Evolutionary conservation across 2,113 vertebrate species (phyloP).

Genomic region (Euleptes europaea): DNA sequence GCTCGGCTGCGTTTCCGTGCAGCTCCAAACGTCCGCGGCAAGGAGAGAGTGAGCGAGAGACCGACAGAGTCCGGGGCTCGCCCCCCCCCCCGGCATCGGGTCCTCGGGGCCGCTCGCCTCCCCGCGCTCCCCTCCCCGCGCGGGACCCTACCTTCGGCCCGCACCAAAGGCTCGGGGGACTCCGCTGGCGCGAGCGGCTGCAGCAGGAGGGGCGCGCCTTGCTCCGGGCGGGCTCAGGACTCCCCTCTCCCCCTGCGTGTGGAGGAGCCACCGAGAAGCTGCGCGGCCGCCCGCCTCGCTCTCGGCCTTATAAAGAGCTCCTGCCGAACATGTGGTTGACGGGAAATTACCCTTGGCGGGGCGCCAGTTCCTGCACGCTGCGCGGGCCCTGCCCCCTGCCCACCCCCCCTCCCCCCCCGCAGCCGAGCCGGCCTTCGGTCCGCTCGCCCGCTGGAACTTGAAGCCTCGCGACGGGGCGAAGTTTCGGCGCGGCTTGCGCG

Average conservation of each 20-base stretch:
- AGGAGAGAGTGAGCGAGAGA: not conserved
- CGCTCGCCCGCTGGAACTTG: not conserved
- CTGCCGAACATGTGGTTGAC: slow-evolving; percentile 73
- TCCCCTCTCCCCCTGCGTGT: slow-evolving; percentile 2
- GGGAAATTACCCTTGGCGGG: slow-evolving; percentile 73
- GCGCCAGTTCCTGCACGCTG: slow-evolving; percentile 50
- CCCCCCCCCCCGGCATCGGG: not conserved
- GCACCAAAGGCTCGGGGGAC: not conserved
- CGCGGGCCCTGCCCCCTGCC: too few species aligned
- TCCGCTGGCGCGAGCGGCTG: slow-evolving; percentile 11
- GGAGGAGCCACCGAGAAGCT: not conserved
- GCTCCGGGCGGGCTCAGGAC: too few species aligned
- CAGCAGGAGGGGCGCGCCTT: slow-evolving; percentile 39
- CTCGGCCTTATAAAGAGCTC: slow-evolving; percentile 64
- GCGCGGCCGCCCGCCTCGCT: slow-evolving; percentile 31
- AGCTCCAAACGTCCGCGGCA: not conserved
- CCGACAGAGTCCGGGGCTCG: too few species aligned
- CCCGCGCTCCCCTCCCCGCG: not conserved
- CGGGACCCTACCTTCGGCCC: slow-evolving; percentile 37
- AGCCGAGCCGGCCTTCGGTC: not conserved
- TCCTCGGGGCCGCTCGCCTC: slow-evolving; percentile 42
- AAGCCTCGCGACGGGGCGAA: too few species aligned
- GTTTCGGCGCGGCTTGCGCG: not conserved
- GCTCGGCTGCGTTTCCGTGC: not conserved
- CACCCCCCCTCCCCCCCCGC: not conserved